Base-by-base conservation (phyloP, 2,113 vertebrate genomes). In the Platanista minor region DNA sequence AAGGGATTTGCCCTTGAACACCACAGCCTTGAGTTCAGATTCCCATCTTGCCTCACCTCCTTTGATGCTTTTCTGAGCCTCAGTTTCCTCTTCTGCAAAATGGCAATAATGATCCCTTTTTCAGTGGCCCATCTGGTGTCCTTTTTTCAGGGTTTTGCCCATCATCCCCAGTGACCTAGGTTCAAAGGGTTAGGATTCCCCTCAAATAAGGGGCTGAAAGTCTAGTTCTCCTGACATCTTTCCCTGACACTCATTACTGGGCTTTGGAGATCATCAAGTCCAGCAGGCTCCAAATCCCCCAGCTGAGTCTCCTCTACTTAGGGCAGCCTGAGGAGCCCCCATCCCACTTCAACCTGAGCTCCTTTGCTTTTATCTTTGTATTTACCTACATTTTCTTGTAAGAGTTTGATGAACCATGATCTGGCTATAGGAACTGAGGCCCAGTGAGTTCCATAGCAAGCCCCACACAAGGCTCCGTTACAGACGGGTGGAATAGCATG, bases 321-420 rank as follows among this genome's bases (percentile, higher is more conserved):
- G 21, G 39, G 11, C 0, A 25, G 8, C 31, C 49, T 66, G 29
- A 64, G n/a, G 54, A 77, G 18, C 15, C 1, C 5, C 67, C 6
- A n/a, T 17, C 29, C 43, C 41, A 29, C 54, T 92, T 78, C 54
- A 64, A 14, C 23, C 62, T 41, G 43, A 96, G 20, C 25, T 62
- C 29, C 52, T 94, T 87, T 43, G 49, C 39, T 75, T 96, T 83
- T 77, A 43, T 41, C 74, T 67, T 75, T 85, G 59, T 64, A 71
- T 46, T 78, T 91, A 82, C 67, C 87, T 92, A 71, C 25, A 78
- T 94, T 87, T 96, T 52, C 66, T 91, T 61, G 39, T 69, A 57
- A 91, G 66, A 90, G 12, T 71, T 72, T 83, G 18, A 95, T 62
- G 84, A 46, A 69, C 43, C 71, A 91, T 94, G 91, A 95, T 93